Conservation (phyloP, 2,888 invertebrate genomes). For the Acronicta aceris region DNA sequence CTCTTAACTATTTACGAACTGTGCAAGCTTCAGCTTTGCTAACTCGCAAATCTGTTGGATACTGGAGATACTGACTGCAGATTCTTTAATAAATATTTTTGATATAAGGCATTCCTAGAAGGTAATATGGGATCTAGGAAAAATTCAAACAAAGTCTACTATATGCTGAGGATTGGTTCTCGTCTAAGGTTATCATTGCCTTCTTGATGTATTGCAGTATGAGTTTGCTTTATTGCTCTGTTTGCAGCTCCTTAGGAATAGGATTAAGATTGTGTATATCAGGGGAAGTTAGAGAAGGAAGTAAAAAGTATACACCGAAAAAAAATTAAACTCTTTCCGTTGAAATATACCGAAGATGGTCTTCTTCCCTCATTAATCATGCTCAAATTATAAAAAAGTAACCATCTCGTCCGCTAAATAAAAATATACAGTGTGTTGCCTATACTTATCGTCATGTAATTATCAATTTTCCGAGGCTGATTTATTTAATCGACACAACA, state of each 20-base stretch:
- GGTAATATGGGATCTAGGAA: too few relatives aligned
- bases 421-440: conserved; percentile 1
- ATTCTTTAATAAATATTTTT: not conserved
- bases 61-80: not conserved
- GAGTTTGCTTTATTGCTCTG: too few relatives aligned
- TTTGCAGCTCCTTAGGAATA: too few relatives aligned
- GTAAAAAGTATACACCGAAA: not conserved
- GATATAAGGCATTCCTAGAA: too few relatives aligned
- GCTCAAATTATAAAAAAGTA: not conserved
- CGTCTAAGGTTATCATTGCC: too few relatives aligned
- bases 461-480: conserved; percentile 1
- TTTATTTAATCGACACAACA: not conserved
- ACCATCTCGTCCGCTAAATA: conserved; percentile 4
- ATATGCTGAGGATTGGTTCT: too few relatives aligned
- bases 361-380: not conserved
- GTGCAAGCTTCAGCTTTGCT: conserved; percentile 17
- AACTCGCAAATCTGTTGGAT: conserved; percentile 23
- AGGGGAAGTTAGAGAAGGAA: too few relatives aligned
- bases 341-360: not conserved
- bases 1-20: conserved; percentile 12
- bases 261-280: too few relatives aligned
- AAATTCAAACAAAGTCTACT: too few relatives aligned
- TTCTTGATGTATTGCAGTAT: too few relatives aligned
- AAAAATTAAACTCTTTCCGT: not conserved
- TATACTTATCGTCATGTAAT: not conserved